These are phyloP conservation scores for Colossoma macropomum DNA, from an alignment of 2,113 vertebrate species.

Conservation along the genomic window DNA sequence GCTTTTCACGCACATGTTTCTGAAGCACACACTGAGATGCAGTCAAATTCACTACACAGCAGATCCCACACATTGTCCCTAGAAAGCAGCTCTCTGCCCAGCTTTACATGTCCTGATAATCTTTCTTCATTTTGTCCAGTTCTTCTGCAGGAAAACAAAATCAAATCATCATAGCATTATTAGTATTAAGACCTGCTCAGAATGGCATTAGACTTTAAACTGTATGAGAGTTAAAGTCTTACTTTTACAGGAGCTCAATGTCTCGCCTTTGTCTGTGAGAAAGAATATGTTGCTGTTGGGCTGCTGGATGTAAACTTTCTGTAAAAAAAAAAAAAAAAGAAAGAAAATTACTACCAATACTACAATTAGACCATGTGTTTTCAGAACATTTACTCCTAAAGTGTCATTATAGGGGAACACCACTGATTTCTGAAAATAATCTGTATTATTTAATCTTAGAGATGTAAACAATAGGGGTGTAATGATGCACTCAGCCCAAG, in stretches of 20 bases:
- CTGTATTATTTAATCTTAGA: no score
- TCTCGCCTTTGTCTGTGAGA: slow-evolving; percentile 83
- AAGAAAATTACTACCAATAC: no score
- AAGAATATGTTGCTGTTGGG: slow-evolving; percentile 96
- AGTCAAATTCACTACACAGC: slow-evolving; percentile 80
- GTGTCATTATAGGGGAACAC: no score
- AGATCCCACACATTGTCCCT: slow-evolving; percentile 93
- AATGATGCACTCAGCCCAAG: no score
- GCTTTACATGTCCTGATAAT: slow-evolving; percentile 83
- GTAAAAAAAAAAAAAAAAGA: neutral
- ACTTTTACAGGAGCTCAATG: slow-evolving; percentile 87
- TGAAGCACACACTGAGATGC: slow-evolving; percentile 51
- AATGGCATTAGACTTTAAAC: neutral
- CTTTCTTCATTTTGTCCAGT: slow-evolving; percentile 87
- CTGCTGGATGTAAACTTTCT: slow-evolving; percentile 94
- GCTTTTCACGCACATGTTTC: slow-evolving; percentile 64
- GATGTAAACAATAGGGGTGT: no score
- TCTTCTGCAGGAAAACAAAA: slow-evolving; percentile 73
- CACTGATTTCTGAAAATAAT: no score
- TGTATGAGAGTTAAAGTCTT: slow-evolving; percentile 59
- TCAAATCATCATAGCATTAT: neutral
- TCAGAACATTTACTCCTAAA: no score
- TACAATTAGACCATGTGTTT: no score
- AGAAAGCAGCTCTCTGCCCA: slow-evolving; percentile 27
- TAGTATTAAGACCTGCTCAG: neutral